Conservation (phyloP, 2,113 vertebrate genomes). For the Mungos mungo region DNA sequence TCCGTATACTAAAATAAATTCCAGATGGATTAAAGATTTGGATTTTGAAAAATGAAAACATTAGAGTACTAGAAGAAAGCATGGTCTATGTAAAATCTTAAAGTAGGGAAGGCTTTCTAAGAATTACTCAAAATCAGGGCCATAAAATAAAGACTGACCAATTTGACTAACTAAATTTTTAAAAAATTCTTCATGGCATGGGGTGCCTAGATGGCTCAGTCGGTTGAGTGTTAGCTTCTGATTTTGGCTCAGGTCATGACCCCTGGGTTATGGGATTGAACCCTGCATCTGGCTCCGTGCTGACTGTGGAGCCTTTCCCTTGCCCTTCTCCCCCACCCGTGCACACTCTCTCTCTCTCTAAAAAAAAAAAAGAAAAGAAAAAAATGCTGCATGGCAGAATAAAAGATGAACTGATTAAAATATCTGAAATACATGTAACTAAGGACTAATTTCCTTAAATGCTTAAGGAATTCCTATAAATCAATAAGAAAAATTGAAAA, state of each 20-base stretch:
- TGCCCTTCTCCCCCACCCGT: no score
- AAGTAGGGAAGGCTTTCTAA: not conserved
- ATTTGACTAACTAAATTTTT: not conserved
- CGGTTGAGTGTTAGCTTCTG: no score
- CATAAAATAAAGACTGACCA: constrained; percentile 17
- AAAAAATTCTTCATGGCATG: not conserved
- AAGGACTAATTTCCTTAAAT: constrained; percentile 15
- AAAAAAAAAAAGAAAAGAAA: accelerated
- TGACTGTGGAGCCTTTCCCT: no score
- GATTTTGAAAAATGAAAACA: constrained; percentile 19
- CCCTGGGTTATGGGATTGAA: no score
- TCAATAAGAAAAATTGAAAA: constrained; percentile 24
- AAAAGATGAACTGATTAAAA: constrained; percentile 40
- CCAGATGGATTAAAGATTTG: constrained; percentile 33
- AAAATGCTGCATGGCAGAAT: not conserved
- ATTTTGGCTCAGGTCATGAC: no score
- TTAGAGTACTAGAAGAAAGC: constrained; percentile 33
- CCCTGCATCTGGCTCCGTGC: no score
- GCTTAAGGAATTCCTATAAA: not conserved
- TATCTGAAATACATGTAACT: constrained; percentile 10
- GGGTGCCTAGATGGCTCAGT: no score
- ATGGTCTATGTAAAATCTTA: constrained; percentile 29
- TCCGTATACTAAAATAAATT: constrained; percentile 50
- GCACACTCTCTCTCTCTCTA: no score
- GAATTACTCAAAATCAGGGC: constrained; percentile 46